Evolutionary conservation across 1,140 invertebrate genomes (phyloP), one percentile per base, ranked within the genome.

Genomic region (Choristoneura fumiferana): DNA sequence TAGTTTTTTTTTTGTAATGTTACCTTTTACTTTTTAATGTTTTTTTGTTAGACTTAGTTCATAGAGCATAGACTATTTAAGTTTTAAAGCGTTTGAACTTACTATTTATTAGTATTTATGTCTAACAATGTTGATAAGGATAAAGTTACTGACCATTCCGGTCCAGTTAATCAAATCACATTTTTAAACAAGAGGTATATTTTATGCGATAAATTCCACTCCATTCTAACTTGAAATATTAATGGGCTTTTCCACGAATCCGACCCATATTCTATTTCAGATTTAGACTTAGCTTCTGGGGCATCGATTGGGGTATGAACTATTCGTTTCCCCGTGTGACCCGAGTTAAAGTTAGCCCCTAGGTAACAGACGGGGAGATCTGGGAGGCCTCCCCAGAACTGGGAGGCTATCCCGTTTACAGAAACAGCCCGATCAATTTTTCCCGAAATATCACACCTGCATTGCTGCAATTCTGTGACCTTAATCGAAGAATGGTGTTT

Each of bases 361-460:
- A 18, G 17, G 17, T n/a, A n/a, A n/a, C 17, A 49, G 18, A 18
- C 43, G n/a, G 35, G 2, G n/a, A n/a, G n/a, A n/a, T n/a, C n/a
- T n/a, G 18, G 43, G 5, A 5, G 43, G 6, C 22, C 43, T 18
- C 43, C 43, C 43, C 4, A 49, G 22, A 10, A 45, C 9, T 9
- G 43, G 43, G 43, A 49, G 43, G 43, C 17, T 17, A 49, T 49
- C 22, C 43, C 22, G 22, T 49, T 49, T 49, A 10, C n/a, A 49
- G 43, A 49, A 49, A 22, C 22, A 49, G 17, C 29, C n/a, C 43
- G 43, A 49, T 49, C 43, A 49, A 49, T 49, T 49, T 49, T 49
- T 49, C 43, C 43, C 4, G 22, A 49, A 49, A 49, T 49, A 49
- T 18, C 17, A 12, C 43, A 9, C 43, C 43, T 49, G 43, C 43